Conservation (phyloP, 1,140 invertebrate species). For the Wiebesia pumilae region DNA sequence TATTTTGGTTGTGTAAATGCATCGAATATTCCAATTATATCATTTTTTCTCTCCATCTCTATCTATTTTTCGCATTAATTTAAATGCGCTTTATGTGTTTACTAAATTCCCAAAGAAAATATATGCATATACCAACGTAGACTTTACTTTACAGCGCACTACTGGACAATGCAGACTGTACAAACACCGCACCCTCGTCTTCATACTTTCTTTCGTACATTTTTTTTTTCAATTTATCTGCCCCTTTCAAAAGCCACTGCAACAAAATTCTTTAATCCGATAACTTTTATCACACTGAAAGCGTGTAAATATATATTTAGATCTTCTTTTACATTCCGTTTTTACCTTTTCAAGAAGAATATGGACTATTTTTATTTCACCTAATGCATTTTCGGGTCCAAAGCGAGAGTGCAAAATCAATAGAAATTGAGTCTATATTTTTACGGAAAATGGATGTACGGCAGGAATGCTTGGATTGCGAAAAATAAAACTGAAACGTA, state of each 20-base stretch:
- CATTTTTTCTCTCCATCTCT: background rate
- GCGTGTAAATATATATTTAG: no score
- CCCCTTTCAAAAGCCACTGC: constrained; percentile 9
- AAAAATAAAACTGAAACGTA: no score
- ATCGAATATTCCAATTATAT: constrained; percentile 46
- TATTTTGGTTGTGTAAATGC: background rate
- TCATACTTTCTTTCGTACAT: background rate
- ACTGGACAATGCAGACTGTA: background rate
- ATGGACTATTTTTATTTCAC: no score
- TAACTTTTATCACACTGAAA: no score
- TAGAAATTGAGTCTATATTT: no score
- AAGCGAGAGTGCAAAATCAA: no score
- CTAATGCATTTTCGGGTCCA: no score
- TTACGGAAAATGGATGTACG: no score
- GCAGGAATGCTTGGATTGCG: no score
- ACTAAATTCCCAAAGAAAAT: constrained; percentile 37
- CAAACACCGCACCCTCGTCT: background rate
- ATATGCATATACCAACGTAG: background rate
- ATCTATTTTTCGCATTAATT: background rate
- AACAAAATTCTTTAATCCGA: constrained; percentile 3
- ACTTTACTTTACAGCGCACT: background rate
- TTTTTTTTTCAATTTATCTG: background rate
- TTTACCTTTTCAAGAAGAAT: no score
- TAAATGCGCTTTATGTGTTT: background rate
- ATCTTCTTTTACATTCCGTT: no score